Conservation (phyloP, 2,797 vertebrate genomes). For the Cuniculus paca region DNA sequence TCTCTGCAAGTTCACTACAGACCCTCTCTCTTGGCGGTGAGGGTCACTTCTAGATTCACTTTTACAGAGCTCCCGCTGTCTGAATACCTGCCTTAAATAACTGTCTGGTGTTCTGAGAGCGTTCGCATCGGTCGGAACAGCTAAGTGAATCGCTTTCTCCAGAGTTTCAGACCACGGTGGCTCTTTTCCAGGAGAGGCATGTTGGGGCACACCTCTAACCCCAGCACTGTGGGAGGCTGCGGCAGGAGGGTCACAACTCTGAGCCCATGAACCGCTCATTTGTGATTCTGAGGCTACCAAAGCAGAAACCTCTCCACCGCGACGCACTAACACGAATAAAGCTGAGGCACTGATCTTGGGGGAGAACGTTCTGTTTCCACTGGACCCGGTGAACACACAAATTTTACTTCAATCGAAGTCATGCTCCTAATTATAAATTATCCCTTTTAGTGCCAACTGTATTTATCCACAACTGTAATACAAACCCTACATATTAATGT, state of each 20-base stretch:
- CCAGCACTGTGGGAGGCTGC: background rate
- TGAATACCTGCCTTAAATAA: background rate
- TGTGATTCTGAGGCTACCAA: background rate
- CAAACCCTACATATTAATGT: background rate
- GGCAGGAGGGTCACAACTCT: background rate
- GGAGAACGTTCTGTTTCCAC: background rate
- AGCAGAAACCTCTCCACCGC: background rate
- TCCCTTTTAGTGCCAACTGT: background rate
- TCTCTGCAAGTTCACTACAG: background rate
- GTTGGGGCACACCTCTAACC: background rate
- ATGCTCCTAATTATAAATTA: background rate
- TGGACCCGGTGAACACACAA: background rate
- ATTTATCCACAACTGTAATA: background rate
- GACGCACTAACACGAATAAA: background rate
- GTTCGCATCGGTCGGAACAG: background rate
- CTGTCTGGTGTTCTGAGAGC: background rate
- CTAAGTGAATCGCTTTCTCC: background rate
- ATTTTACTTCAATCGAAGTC: constrained; percentile 56
- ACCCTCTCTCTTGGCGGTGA: background rate
- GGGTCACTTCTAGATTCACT: background rate
- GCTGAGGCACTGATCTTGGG: background rate
- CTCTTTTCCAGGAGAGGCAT: background rate
- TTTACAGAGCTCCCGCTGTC: background rate
- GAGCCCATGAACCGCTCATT: background rate
- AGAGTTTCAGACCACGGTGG: background rate